Evolutionary conservation across 2,113 vertebrate species (phyloP).

Genomic region (Entelurus aequoreus): DNA sequence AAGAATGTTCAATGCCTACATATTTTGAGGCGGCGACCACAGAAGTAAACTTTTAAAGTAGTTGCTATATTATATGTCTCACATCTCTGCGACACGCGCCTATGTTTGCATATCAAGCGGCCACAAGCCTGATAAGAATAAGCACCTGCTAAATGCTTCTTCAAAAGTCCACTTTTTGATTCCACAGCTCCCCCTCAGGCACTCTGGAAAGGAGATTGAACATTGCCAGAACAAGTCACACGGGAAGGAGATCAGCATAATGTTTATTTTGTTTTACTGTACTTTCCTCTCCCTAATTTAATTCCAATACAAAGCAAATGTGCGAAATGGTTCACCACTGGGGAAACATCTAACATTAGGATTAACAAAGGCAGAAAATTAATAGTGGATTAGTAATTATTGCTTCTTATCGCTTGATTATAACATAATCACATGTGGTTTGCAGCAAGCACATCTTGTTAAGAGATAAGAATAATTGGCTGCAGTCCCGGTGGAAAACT

Average conservation of each 20-base stretch:
- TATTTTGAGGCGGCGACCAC: no score
- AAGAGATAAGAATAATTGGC: constrained; percentile 11
- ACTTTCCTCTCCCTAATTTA: not conserved
- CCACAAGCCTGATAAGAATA: not conserved
- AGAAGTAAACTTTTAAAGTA: not conserved
- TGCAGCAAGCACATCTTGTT: constrained; percentile 11
- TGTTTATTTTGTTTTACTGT: constrained; percentile 2
- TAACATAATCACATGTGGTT: not conserved
- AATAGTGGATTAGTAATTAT: constrained; percentile 5
- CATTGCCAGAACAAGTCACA: not conserved
- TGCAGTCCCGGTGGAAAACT: constrained; percentile 10
- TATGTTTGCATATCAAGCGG: constrained; percentile 2
- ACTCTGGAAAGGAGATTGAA: constrained; percentile 6
- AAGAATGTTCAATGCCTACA: no score
- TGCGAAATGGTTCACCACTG: not conserved
- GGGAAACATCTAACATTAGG: constrained; percentile 3
- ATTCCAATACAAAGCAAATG: not conserved
- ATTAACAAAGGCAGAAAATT: not conserved
- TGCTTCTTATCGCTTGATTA: not conserved
- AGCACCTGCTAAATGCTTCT: constrained; percentile 2
- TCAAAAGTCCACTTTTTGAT: constrained; percentile 15
- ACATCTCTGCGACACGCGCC: not conserved
- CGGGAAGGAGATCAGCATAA: constrained; percentile 10
- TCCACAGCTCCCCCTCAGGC: not conserved
- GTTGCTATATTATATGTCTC: not conserved